Base-by-base conservation (phyloP, 2,888 invertebrate genomes). In the Orthosia gracilis region DNA sequence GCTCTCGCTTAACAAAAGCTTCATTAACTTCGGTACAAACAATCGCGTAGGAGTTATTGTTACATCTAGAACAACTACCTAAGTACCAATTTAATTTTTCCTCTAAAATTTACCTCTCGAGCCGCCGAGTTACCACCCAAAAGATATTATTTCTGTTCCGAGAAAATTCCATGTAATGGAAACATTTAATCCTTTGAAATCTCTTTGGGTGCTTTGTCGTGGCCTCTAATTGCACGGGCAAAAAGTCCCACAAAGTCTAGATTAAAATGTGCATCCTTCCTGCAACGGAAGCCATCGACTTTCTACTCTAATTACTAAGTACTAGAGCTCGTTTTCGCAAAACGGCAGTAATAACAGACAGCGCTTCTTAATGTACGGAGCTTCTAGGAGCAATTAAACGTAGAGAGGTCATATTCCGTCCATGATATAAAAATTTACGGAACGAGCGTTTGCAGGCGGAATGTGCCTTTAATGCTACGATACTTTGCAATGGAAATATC, bases 111-210 rank as follows among this genome's bases (percentile, higher is more conserved):
- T 45, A 21, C 12, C 17, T 54, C n/a, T 21, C 9, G 3, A 18
- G 15, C 62, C 47, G n/a, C 31, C 31, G 40, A 71, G 68, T 65
- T 69, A 82, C 77, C 85, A 84, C 85, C 75, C 73, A 76, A 59
- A 73, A 83, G 82, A 83, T 76, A 85, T 85, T 80, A 87, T 87
- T 87, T 88, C 79, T 76, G 85, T 74, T 73, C 85, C 69, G 83
- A 88, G 89, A 87, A 90, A 90, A 90, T 87, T 87, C 88, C 79
- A 84, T 89, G 92, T 92, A 94, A 94, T 92, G 92, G 91, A 92
- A 95, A 93, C 93, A 92, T 94, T 94, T 93, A 94, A 94, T 94
- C 92, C 92, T 91, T 91, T 90, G 89, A 89, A 91, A 92, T 91
- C 92, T 93, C 91, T 91, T 88, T 88, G 82, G 88, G 87, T 84